These are phyloP conservation scores for Plebejus melissa DNA, from an alignment of 2,888 invertebrate genomes.

Conservation along the genomic window DNA sequence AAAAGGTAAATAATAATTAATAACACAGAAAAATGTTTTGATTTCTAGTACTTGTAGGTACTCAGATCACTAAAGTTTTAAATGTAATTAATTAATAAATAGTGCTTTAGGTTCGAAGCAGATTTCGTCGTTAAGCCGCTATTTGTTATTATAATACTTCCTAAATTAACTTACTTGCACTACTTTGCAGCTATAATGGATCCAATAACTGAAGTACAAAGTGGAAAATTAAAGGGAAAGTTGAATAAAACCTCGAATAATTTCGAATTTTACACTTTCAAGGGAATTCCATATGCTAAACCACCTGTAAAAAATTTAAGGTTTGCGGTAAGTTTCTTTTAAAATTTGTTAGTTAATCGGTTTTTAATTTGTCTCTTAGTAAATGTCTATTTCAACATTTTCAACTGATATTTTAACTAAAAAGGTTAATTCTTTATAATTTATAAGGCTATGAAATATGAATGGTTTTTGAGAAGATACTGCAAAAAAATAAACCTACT, in stretches of 20 bases:
- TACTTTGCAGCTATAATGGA: constrained; percentile 28
- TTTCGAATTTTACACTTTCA: constrained; percentile 63
- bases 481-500: too few species aligned
- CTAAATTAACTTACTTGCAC: neutral
- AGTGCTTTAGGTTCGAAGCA: too few species aligned
- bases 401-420: too few species aligned
- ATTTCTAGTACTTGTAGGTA: too few species aligned
- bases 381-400: too few species aligned
- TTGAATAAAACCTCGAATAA: constrained; percentile 54
- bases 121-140: neutral
- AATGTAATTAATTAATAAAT: too few species aligned
- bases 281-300: constrained; percentile 78
- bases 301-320: constrained; percentile 70
- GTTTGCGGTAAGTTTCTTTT: constrained; percentile 53
- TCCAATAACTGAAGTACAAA: constrained; percentile 53
- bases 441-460: too few species aligned
- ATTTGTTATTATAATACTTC: neutral
- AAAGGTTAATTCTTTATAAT: too few species aligned
- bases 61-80: too few species aligned
- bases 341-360: neutral
- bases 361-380: neutral
- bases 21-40: too few species aligned
- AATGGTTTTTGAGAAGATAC: too few species aligned
- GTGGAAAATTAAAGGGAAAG: constrained; percentile 72
- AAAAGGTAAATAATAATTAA: neutral